Base-by-base conservation (phyloP, 2,797 vertebrate species). In the Coregonus suidteri region DNA sequence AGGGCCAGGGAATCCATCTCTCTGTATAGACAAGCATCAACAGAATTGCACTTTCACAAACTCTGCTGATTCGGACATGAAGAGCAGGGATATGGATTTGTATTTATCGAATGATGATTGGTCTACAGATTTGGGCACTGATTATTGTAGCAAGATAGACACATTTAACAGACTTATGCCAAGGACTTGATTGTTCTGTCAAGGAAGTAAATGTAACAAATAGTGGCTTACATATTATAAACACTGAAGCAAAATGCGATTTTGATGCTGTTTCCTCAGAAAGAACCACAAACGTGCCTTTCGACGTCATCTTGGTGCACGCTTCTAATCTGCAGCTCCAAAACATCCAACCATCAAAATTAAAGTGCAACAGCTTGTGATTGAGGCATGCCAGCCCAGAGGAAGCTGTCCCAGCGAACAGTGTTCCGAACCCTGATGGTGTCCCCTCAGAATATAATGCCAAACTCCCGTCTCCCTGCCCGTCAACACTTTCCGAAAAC, bases 181-280 rank as follows among this genome's bases (percentile, higher is more conserved):
- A 31, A 30, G 66, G 66, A 35, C 25, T 16, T 51, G n/a, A 25
- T 51, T 14, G 13, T 1, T 47, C 47, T 51, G 37, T n/a, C 20
- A 70, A 47, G 70, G 70, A 71, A 52, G 51, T 53, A 30, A 71
- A 71, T 77, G 62, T 92, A 14, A 85, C 89, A 31, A 94, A 94
- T 75, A 92, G 93, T 0, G 93, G 89, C 52, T 82, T 93, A 1
- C 84, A 92, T 81, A 76, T 91, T 9, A 75, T 84, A 41, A 81
- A 80, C 77, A 56, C 25, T 4, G 76, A 64, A 30, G 65, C 74
- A 20, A 37, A 87, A 73, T 52, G 83, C 64, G 83, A 88, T 81
- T 31, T 20, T 0, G 75, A 80, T n/a, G 69, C 76, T 1, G 81
- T 72, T 14, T 67, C 68, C 0, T 15, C 67, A 0, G 69, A 79